Base-by-base conservation (phyloP, 2,113 vertebrate species). In the Hippopotamus amphibius region DNA sequence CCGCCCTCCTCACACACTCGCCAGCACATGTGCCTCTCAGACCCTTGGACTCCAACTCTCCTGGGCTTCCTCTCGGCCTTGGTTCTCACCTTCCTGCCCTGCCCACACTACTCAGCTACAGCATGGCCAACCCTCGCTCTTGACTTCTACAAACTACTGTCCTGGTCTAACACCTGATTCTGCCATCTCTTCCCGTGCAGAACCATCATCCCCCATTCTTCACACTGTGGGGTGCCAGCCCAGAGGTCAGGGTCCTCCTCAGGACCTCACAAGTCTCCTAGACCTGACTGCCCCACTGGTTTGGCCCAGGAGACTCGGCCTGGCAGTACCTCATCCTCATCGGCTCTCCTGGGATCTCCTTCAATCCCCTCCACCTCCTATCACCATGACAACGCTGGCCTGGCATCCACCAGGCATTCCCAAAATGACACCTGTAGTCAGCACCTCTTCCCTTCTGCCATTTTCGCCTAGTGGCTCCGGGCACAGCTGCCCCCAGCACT, bases 391-490 rank as follows among this genome's bases (percentile, higher is more conserved):
- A 43, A 77, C 1, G 2, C 43, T 24, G 61, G 46, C 69, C 50
- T 68, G 88, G 41, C 3, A 7, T 4, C 68, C 68, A 7, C 5
- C 59, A 24, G 41, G 68, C 14, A 50, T n/a, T 65, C 37, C 50
- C 63, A 66, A 46, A 85, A n/a, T 46, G 17, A n/a, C 13, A 14
- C 30, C 26, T 12, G 83, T 22, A 6, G 21, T 50, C 28, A 26
- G 33, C 17, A 13, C 41, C 2, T 26, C 79, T 81, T 55, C 16
- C 30, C 74, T 53, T 80, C 77, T 53, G 57, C 53, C 0, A 0
- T 13, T 59, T 14, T 28, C 1, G 1, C 17, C 22, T 2, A n/a
- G 37, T 6, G 4, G 17, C 46, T 68, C 87, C 16, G 3, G 1
- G 21, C 24, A 37, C 11, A 43, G 12, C 7, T 2, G 10, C 37